These are phyloP conservation scores for Narcine bancroftii DNA, from an alignment of 2,113 vertebrate genomes.

Conservation along the genomic window DNA sequence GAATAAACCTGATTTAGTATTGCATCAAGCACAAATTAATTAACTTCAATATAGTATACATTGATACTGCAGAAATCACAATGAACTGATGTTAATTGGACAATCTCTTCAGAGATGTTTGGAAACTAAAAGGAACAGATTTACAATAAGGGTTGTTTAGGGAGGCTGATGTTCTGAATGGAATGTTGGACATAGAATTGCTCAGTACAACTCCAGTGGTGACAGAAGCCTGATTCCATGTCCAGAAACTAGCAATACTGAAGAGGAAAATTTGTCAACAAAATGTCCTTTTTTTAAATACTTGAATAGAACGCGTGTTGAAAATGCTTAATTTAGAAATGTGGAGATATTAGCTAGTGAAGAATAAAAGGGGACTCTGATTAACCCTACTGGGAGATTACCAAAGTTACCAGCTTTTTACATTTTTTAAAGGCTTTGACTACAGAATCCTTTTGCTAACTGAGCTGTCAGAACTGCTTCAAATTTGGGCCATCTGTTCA, in stretches of 20 bases:
- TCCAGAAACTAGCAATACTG: background rate
- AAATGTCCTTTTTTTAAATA: background rate
- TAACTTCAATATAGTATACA: background rate
- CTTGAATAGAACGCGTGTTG: background rate
- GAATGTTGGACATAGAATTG: background rate
- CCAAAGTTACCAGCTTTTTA: background rate
- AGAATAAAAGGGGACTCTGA: background rate
- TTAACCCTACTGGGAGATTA: background rate
- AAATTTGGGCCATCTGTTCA: slow-evolving; percentile 7
- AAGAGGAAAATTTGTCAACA: background rate
- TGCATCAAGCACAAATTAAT: background rate
- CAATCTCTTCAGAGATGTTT: background rate
- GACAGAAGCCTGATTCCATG: background rate
- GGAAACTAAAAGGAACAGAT: background rate
- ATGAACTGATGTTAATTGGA: background rate
- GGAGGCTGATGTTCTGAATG: background rate
- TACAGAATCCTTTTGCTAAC: background rate
- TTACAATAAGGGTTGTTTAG: background rate
- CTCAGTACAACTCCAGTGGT: background rate
- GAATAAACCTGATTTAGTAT: background rate
- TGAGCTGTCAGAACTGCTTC: background rate
- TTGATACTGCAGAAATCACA: background rate
- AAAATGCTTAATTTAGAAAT: background rate
- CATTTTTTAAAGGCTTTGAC: background rate
- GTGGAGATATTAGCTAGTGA: background rate